Conservation (phyloP, 2,797 vertebrate genomes). For the Sebastolobus altivelis region DNA sequence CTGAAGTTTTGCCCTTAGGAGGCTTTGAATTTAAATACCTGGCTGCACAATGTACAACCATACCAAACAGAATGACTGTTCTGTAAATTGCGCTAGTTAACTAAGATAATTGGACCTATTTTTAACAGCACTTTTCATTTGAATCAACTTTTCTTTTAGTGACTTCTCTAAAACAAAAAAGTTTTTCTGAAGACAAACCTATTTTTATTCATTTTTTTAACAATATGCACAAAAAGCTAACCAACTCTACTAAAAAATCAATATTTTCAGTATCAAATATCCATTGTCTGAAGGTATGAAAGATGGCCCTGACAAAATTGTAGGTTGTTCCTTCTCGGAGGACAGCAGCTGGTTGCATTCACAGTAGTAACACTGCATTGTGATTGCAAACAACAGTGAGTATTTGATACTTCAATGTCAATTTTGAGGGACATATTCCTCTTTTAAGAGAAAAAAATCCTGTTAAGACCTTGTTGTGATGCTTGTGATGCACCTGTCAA, state of each 20-base stretch:
- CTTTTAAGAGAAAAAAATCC: neutral
- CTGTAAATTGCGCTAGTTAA: neutral
- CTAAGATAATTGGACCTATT: neutral
- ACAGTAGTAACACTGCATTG: neutral
- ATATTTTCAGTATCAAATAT: neutral
- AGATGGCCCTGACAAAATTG: neutral
- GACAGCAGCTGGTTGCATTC: neutral
- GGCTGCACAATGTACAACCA: conserved; percentile 1
- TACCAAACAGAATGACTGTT: neutral
- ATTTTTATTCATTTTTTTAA: neutral
- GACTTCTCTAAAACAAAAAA: too few species aligned
- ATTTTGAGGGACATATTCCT: neutral
- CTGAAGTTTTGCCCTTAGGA: neutral
- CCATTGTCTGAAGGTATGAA: neutral
- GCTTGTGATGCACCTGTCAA: neutral
- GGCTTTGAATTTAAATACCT: neutral
- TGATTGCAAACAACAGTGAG: neutral
- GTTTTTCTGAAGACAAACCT: neutral
- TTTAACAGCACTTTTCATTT: neutral
- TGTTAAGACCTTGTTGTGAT: neutral
- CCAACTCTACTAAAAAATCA: neutral
- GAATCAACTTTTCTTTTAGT: neutral
- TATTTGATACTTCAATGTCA: neutral
- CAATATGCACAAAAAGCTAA: neutral
- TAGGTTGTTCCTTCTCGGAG: neutral